These are phyloP conservation scores for Pardosa pseudoannulata DNA, from an alignment of 2,888 invertebrate species.

Conservation along the genomic window DNA sequence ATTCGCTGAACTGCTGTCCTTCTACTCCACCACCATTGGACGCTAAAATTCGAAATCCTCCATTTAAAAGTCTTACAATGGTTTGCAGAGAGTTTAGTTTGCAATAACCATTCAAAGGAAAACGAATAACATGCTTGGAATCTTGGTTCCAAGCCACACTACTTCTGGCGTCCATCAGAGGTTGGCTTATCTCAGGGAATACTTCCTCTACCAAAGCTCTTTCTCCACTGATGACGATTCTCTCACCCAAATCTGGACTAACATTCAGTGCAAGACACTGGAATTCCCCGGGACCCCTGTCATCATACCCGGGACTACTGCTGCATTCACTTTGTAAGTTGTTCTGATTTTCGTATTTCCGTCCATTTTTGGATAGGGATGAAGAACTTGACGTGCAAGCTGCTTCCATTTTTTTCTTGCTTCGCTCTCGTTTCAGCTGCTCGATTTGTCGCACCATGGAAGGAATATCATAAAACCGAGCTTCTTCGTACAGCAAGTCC, in stretches of 20 bases:
- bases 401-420: slow-evolving; percentile 54
- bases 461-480: slow-evolving; percentile 91
- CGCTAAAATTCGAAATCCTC: slow-evolving; percentile 87
- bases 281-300: slow-evolving; percentile 78
- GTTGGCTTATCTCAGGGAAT: slow-evolving; percentile 82
- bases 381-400: slow-evolving; percentile 32
- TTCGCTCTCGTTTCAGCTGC: slow-evolving; percentile 66
- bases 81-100: slow-evolving; percentile 93
- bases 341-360: slow-evolving; percentile 57
- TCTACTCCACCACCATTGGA: slow-evolving; percentile 92
- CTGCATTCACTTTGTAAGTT: slow-evolving; percentile 51
- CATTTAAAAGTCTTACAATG: slow-evolving; percentile 87
- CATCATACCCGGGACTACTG: slow-evolving; percentile 44
- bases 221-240: slow-evolving; percentile 89
- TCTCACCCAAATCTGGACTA: slow-evolving; percentile 87
- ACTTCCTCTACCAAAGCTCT: slow-evolving; percentile 85
- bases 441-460: slow-evolving; percentile 77
- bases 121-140: slow-evolving; percentile 88
- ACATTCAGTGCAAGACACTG: slow-evolving; percentile 89
- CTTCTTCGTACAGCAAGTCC: slow-evolving; percentile 92
- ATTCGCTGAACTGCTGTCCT: slow-evolving; percentile 93
- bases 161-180: slow-evolving; percentile 87
- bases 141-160: slow-evolving; percentile 90
- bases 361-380: slow-evolving; percentile 50
- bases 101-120: slow-evolving; percentile 91